These are phyloP conservation scores for Dioctria linearis DNA, from an alignment of 2,888 invertebrate genomes.

Conservation along the genomic window DNA sequence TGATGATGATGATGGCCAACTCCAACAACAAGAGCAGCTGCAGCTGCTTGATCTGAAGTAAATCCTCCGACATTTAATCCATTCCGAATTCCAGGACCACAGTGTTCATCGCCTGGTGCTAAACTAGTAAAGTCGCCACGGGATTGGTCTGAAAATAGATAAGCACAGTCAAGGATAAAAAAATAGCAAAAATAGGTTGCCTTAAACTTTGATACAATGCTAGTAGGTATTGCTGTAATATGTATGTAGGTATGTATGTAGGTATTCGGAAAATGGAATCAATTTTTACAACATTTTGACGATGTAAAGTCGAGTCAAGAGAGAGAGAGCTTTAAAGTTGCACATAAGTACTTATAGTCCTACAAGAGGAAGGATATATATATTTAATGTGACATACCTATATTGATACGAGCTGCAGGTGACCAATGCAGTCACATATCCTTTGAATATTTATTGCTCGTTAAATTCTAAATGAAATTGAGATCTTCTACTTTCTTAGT, in stretches of 20 bases:
- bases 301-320: too few species aligned
- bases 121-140: slow-evolving; percentile 61
- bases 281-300: slow-evolving; percentile 36
- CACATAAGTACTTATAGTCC: too few species aligned
- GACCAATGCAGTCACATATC: slow-evolving; percentile 30
- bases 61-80: slow-evolving; percentile 58
- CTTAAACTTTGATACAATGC: slow-evolving; percentile 47
- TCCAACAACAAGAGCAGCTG: slow-evolving; percentile 65
- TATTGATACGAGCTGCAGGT: not conserved
- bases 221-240: not conserved
- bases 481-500: not conserved
- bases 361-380: too few species aligned
- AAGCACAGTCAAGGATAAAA: slow-evolving; percentile 31
- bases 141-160: slow-evolving; percentile 60
- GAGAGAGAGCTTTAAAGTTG: too few species aligned
- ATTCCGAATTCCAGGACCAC: slow-evolving; percentile 60
- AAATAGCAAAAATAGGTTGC: not conserved
- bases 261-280: slow-evolving; percentile 12
- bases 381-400: too few species aligned
- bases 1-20: slow-evolving; percentile 36
- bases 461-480: slow-evolving; percentile 38
- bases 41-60: slow-evolving; percentile 60
- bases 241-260: too few species aligned
- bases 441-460: slow-evolving; percentile 50
- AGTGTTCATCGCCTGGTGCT: slow-evolving; percentile 60